Evolutionary conservation across 2,888 invertebrate genomes (phyloP).

Genomic region (Lasioglossum leucozonium): DNA sequence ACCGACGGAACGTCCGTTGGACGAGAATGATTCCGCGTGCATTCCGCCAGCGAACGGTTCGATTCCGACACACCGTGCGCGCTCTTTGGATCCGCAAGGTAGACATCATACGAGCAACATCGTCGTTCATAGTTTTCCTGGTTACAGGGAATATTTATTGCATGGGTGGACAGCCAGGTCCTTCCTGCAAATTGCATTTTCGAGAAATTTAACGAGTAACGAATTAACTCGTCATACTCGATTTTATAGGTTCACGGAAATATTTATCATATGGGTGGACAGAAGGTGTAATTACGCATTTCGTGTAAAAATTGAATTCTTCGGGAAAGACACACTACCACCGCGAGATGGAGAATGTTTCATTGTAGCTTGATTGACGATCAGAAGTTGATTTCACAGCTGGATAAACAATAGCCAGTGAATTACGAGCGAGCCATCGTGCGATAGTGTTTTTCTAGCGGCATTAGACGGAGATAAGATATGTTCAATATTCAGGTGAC

Average conservation of each 20-base stretch:
- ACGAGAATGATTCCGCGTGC: constrained; percentile 43
- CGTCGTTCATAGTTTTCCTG: not conserved
- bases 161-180: not conserved
- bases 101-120: not conserved
- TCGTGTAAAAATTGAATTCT: too few relatives aligned
- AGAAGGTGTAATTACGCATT: too few relatives aligned
- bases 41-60: not conserved
- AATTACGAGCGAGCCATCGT: not conserved
- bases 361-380: not conserved
- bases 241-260: too few relatives aligned
- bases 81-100: not conserved
- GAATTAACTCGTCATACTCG: not conserved
- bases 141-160: not conserved
- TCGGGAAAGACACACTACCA: too few relatives aligned
- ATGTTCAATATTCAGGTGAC: not conserved
- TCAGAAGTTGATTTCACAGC: not conserved
- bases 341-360: not conserved
- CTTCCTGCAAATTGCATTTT: not conserved
- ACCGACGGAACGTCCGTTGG: constrained; percentile 43
- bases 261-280: too few relatives aligned
- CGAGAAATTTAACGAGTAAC: not conserved
- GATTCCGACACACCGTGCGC: not conserved
- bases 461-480: not conserved
- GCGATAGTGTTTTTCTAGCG: not conserved
- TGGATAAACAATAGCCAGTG: not conserved